Percentiles rank a stretch among this genome's conserved stretches.
These are phyloP conservation scores for Sternotherus odoratus DNA, from an alignment of 2,797 vertebrate genomes.

Conservation along the genomic window DNA sequence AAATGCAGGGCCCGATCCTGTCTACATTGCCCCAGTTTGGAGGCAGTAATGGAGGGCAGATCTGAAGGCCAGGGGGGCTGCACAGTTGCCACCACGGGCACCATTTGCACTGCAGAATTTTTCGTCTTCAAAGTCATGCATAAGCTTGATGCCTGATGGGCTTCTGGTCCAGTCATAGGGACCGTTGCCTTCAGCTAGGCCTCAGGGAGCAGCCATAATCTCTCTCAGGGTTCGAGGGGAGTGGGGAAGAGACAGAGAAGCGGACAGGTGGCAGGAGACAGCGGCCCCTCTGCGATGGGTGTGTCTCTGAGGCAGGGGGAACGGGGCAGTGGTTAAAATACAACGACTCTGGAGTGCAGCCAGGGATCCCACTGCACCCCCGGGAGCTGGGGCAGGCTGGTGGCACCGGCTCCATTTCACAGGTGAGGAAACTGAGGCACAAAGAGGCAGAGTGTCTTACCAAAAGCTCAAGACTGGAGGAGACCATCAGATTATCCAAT, in stretches of 20 bases:
- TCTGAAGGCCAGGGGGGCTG: neutral
- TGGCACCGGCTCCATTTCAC: neutral
- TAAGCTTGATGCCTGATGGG: neutral
- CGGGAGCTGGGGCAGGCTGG: too few relatives aligned
- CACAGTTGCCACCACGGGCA: neutral
- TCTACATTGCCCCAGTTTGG: neutral
- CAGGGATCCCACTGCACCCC: neutral
- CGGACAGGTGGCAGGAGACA: neutral
- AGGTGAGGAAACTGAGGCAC: neutral
- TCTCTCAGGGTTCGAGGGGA: neutral
- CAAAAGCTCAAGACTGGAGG: neutral
- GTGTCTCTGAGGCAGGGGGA: neutral
- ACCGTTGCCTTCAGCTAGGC: neutral
- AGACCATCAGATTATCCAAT: neutral
- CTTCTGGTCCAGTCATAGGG: neutral
- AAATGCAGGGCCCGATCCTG: neutral
- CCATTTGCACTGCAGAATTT: neutral
- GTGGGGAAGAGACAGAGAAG: neutral
- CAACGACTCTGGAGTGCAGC: neutral
- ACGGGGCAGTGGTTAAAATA: neutral
- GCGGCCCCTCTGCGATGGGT: too few relatives aligned
- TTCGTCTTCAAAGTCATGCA: neutral
- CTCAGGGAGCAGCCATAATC: neutral
- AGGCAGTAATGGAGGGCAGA: neutral
- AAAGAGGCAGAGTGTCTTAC: neutral